Evolutionary conservation across 1,140 invertebrate species (phyloP).

Genomic region (Orchesella cincta): DNA sequence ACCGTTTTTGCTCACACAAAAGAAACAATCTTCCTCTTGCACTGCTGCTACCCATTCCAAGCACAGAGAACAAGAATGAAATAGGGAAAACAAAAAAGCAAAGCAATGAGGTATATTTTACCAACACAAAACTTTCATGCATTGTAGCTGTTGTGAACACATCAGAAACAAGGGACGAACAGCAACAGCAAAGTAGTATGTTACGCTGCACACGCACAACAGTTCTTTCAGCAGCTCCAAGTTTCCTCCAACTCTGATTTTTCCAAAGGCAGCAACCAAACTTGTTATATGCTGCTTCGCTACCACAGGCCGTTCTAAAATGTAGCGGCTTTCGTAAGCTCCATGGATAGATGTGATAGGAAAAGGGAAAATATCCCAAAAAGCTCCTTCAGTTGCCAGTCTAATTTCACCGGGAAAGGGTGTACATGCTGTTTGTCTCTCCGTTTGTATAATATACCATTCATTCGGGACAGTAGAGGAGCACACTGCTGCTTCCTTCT

Average conservation of each 20-base stretch:
- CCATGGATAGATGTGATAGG: neutral
- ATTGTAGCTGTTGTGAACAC: no score
- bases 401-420: slow-evolving; percentile 21
- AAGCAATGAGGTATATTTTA: neutral
- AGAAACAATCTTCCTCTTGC: neutral
- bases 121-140: neutral
- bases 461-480: neutral
- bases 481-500: neutral
- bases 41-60: no score
- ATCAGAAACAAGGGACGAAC: neutral
- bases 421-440: neutral
- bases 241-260: no score
- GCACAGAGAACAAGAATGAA: no score
- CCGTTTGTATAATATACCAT: neutral
- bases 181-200: slow-evolving; percentile 4
- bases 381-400: neutral
- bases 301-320: no score
- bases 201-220: no score
- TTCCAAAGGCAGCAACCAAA: no score
- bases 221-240: no score
- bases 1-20: neutral
- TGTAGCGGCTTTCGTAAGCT: no score
- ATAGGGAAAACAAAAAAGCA: neutral
- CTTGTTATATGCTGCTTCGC: no score
- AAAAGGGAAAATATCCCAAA: slow-evolving; percentile 5